Evolutionary conservation across 2,113 vertebrate genomes (phyloP), one percentile per base, ranked within the genome.

Genomic region (Microtus montanus): DNA sequence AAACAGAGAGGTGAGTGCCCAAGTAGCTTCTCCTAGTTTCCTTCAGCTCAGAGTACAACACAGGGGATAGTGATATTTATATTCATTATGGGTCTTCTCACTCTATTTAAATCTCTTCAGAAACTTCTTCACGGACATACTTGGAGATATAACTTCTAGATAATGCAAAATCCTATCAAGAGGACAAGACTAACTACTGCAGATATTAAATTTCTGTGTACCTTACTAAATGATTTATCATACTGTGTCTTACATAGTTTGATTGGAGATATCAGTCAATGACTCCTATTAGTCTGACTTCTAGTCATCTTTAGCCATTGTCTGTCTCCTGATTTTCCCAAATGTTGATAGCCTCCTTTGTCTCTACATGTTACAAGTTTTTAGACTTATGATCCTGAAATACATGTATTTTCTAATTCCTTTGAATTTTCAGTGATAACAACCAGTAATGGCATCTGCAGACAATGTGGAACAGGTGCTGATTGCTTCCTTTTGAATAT

Each of bases 171-270:
- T 68, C 10, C 63, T 11, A 49, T 24, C 41, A 86, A 35, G 10
- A 13, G 49, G 33, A 26, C 66, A 52, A 70, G 66, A 52, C 24
- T 52, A 71, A n/a, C 47, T 35, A 54, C 38, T n/a, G 4, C 5
- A 44, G 44, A n/a, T 82, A 17, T 77, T 11, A 82, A 58, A 54
- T 41, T 26, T 20, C n/a, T 24, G 7, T 11, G 0, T 14, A 0
- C 63, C 14, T 66, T 44, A 64, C 8, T 15, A 38, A 17, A 0
- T 49, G 8, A 3, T 38, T 33, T 61, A 24, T 87, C 30, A 20
- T 3, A 44, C 1, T 8, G 1, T 2, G 1, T 44, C 63, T 74
- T 63, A 10, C 0, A 0, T 17, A 47, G 7, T 2, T 73, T 86
- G 75, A 61, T 47, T 26, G 63, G 47, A 84, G 58, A 15, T 78